Evolutionary conservation across 37 sponge, comb jelly and placozoan genomes (phyloP), one percentile per base, ranked within the genome.

Genomic region (Geodia barretti): DNA sequence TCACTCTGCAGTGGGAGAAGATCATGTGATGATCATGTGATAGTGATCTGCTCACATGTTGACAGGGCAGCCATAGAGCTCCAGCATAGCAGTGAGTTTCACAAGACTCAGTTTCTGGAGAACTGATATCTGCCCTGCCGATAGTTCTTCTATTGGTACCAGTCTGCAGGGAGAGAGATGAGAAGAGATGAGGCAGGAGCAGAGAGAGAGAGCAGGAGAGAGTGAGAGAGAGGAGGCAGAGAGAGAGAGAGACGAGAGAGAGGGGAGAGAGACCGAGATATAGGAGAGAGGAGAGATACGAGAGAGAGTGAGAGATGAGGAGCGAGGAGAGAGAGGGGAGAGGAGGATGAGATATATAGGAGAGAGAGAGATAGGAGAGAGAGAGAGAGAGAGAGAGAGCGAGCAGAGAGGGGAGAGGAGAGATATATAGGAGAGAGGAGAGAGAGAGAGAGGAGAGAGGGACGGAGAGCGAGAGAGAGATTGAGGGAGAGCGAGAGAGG

Each of bases 61-160:
- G 58, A 78, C 60, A 62, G 83, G 83, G 25, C 83, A 41, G 37
- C 78, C 85, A 83, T 96, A 77, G 63, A 83, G 41, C 67, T 96
- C 97, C 25, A 93, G 41, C 41, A 90, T 39, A 20, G 93, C 80
- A 34, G 97, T 96, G 5, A 96, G 76, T 34, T 90, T 86, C 31
- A 96, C 62, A 3, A 96, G 86, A 29, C 90, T 82, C 23, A 95
- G 74, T 66, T 95, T 95, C 35, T 84, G 79, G 4, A 95, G 84
- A 21, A 92, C 87, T 41, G 73, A 63, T 26, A 95, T 81, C 63
- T 95, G 92, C 14, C 93, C 90, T 1, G 83, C 93, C 33, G 96
- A 92, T 37, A 95, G 41, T 76, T 95, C 96, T 35, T 91, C 90
- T 9, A 95, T 90, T 2, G 96, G 96, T 34, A 89, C 80, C 32